phyloP scores from a whole-genome alignment of 1,140 invertebrate species.

The Cataglyphis hispanica region DNA sequence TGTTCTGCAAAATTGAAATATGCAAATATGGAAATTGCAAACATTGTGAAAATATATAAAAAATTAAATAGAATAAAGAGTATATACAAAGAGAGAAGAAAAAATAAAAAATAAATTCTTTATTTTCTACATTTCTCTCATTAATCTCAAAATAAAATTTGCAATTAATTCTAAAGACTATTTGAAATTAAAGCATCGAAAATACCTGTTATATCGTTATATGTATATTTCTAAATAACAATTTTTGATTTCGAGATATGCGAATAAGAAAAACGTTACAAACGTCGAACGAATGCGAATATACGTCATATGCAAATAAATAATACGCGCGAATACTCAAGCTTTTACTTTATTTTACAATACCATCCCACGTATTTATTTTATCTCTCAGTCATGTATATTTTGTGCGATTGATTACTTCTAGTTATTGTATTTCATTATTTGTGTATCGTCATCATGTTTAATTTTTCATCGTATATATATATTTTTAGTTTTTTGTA shows the following conservation, averaged over 20 bases:
- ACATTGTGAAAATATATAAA: background rate
- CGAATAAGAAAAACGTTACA: background rate
- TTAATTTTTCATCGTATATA: background rate
- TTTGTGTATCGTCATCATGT: background rate
- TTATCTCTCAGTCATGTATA: slow-evolving; percentile 26
- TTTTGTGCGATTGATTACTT: slow-evolving; percentile 19
- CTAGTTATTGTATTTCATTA: slow-evolving; percentile 14
- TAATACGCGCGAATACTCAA: background rate
- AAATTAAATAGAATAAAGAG: background rate
- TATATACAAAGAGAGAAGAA: background rate
- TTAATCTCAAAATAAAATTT: background rate
- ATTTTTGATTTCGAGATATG: background rate
- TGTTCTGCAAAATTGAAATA: slow-evolving; percentile 21
- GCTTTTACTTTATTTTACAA: slow-evolving; percentile 32
- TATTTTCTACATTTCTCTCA: background rate
- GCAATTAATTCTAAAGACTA: background rate
- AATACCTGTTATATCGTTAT: background rate
- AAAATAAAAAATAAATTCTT: background rate
- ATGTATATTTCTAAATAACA: background rate
- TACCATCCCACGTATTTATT: slow-evolving; percentile 14
- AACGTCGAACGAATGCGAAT: background rate
- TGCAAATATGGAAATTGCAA: slow-evolving; percentile 10
- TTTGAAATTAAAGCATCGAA: background rate
- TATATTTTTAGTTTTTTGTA: slow-evolving; percentile 22
- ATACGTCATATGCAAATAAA: background rate